Base-by-base conservation (phyloP, 2,113 vertebrate genomes). In the Stercorarius parasiticus region DNA sequence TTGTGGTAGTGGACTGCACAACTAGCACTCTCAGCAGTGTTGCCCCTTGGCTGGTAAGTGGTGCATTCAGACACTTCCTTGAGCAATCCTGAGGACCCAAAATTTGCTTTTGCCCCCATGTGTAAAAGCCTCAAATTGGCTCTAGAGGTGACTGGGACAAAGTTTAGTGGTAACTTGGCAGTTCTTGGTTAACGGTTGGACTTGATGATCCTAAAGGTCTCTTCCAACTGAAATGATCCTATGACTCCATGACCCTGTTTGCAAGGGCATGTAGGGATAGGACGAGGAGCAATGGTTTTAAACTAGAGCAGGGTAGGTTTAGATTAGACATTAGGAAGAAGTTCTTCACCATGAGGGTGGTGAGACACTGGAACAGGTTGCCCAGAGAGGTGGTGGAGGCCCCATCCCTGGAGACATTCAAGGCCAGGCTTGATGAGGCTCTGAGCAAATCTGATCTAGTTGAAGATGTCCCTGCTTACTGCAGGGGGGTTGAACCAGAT, bases 101-200 rank as follows among this genome's bases (percentile, higher is more conserved):
- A 86, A 56, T 61, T 47, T 86, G 3, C 7, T 58, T 88, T 74
- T 77, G 7, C 2, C 3, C 81, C 4, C 4, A 3, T 5, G 9
- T 20, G 2, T 36, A 64, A 64, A 70, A 42, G 3, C 3, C 7
- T 38, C 10, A 50, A 3, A 52, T 6, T 1, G 0, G 2, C 27
- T 55, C 23, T 80, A 18, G 0, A 74, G 36, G 5, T 15, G 53
- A 30, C 4, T 69, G 40, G 9, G 36, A 40, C 15, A 40, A 38
- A n/a, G 25, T 12, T 40, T 62, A 62, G 61, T 40, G n/a, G 61
- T 62, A 62, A 27, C 61, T 40, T 62, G 36, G 25, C 25, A 62
- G 36, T 40, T 36, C 16, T 40, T 7, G 6, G n/a, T 23, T 38
- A 38, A 25, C 10, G 10, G 25, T 38, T 62, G 22, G 15, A 62